Evolutionary conservation across 1,140 invertebrate genomes (phyloP).

Genomic region (Penaeus japonicus): DNA sequence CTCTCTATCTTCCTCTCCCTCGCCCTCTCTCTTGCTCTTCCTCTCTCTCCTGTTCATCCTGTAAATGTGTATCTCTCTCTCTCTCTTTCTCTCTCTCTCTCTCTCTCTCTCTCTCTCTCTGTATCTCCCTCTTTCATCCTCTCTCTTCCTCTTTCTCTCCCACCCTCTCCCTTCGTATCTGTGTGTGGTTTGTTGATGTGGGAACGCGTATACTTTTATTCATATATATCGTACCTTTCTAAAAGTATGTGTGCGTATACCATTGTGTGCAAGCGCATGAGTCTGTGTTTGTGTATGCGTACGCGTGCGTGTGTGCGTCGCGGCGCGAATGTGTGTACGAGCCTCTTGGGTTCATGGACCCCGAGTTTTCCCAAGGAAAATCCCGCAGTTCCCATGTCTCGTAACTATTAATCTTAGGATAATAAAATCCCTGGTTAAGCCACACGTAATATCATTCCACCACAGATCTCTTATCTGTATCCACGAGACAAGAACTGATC

Average conservation of each 20-base stretch:
- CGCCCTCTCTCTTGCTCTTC: too few relatives aligned
- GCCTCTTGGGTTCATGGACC: not conserved
- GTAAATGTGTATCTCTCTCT: not conserved
- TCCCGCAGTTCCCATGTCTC: too few relatives aligned
- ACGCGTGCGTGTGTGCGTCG: not conserved
- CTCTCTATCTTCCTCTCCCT: too few relatives aligned
- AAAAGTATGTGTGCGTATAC: not conserved
- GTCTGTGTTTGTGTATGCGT: slow-evolving; percentile 19
- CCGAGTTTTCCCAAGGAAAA: not conserved
- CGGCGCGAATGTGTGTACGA: not conserved
- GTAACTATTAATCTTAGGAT: too few relatives aligned
- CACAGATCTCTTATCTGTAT: too few relatives aligned
- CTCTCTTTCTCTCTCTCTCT: not conserved
- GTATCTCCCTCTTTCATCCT: not conserved
- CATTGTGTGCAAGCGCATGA: not conserved
- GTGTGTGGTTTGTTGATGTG: too few relatives aligned
- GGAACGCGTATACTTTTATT: too few relatives aligned
- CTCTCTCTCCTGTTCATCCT: too few relatives aligned
- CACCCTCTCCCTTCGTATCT: not conserved
- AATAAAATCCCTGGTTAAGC: too few relatives aligned
- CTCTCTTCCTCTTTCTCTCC: not conserved
- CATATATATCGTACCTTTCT: not conserved
- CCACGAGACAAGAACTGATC: too few relatives aligned
- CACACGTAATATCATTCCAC: too few relatives aligned
- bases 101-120: not conserved